Evolutionary conservation across 2,113 vertebrate genomes (phyloP).

Genomic region (Pyrgilauda ruficollis): DNA sequence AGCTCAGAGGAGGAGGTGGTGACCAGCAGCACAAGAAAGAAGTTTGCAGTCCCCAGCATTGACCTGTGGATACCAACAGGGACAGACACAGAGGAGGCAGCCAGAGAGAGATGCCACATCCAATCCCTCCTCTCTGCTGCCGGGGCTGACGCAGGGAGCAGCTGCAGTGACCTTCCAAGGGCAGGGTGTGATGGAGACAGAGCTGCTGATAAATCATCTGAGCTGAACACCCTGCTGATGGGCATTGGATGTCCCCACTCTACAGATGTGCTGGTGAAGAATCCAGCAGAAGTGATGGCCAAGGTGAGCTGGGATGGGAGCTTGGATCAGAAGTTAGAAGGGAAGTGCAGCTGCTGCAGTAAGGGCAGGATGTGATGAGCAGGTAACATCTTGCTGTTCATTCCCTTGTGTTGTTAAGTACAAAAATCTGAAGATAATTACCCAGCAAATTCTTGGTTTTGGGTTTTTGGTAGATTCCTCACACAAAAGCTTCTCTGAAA

Average conservation of each 20-base stretch:
- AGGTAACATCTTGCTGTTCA: neutral
- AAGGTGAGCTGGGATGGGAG: constrained; percentile 31
- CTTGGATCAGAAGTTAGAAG: neutral
- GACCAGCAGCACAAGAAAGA: rapidly evolving
- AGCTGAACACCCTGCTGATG: neutral
- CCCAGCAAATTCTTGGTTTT: neutral
- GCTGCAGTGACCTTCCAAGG: neutral
- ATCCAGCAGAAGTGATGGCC: neutral
- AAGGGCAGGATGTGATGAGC: neutral
- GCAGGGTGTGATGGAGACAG: neutral
- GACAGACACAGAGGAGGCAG: rapidly evolving
- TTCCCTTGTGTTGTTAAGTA: neutral
- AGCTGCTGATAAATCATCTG: rapidly evolving
- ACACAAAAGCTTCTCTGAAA: neutral
- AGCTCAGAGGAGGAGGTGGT: neutral
- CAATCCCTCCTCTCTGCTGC: neutral
- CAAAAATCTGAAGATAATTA: neutral
- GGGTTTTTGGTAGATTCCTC: neutral
- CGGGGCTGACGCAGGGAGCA: neutral
- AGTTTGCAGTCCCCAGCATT: constrained; percentile 57
- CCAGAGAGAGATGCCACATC: neutral
- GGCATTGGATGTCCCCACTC: neutral
- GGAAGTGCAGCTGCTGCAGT: neutral
- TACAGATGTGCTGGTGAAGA: neutral
- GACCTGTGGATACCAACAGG: constrained; percentile 79